These are phyloP conservation scores for Nomada lathburiana DNA, from an alignment of 2,888 invertebrate genomes.

Conservation along the genomic window DNA sequence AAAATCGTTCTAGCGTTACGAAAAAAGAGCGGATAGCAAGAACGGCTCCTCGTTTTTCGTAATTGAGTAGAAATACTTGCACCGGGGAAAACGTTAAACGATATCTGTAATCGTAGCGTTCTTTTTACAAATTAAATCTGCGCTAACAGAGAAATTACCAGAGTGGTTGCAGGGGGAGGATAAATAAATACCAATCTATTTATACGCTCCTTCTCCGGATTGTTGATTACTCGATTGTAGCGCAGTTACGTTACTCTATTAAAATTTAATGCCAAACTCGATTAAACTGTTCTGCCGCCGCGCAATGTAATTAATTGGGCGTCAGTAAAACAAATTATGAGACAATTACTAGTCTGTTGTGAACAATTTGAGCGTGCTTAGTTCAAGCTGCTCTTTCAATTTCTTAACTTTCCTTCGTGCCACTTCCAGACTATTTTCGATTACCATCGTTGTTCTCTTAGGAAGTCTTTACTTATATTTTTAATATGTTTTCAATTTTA, in stretches of 20 bases:
- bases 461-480: not conserved
- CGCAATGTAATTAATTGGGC: conserved; percentile 42
- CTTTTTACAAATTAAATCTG: not conserved
- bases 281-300: conserved; percentile 34
- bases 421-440: not conserved
- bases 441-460: not conserved
- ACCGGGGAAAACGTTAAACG: not conserved
- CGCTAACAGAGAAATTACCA: not conserved
- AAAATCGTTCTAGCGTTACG: not conserved
- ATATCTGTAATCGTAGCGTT: not conserved
- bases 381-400: not conserved
- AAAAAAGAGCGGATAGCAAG: not conserved
- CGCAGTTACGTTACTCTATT: conserved; percentile 28
- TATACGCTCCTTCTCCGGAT: not conserved
- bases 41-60: not conserved
- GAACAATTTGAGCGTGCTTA: conserved; percentile 13
- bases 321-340: conserved; percentile 27
- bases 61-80: not conserved
- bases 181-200: not conserved
- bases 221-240: not conserved
- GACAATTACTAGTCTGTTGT: conserved; percentile 27
- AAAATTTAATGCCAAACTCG: conserved; percentile 38
- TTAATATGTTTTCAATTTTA: not conserved
- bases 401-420: too few relatives aligned
- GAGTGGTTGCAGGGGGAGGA: not conserved